Evolutionary conservation across 1,140 invertebrate species (phyloP).

Genomic region (Bombyx mandarina): DNA sequence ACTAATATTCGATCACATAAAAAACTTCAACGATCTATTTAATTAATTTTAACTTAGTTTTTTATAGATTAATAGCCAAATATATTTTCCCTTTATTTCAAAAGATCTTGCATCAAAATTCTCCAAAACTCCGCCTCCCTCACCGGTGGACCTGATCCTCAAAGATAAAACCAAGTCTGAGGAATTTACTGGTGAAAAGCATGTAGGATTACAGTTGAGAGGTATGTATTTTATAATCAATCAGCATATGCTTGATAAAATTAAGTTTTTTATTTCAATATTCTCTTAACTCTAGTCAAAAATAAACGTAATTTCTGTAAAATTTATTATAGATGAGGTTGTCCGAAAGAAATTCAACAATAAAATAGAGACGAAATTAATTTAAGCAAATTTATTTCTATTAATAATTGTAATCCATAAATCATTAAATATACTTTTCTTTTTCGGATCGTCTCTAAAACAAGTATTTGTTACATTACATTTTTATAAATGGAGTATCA

Average conservation of each 20-base stretch:
- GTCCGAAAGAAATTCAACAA: too few species aligned
- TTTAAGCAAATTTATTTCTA: too few species aligned
- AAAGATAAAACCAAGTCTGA: slow-evolving; percentile 48
- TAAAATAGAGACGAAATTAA: too few species aligned
- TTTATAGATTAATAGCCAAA: not conserved
- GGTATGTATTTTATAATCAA: slow-evolving; percentile 26
- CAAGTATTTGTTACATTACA: not conserved
- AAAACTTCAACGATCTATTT: too few species aligned
- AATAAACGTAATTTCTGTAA: not conserved
- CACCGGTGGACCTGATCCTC: slow-evolving; percentile 63
- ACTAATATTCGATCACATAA: too few species aligned
- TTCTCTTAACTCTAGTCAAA: too few species aligned
- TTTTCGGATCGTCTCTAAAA: too few species aligned
- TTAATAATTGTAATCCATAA: too few species aligned
- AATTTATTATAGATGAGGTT: too few species aligned
- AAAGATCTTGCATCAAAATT: slow-evolving; percentile 52
- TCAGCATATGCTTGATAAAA: slow-evolving; percentile 2
- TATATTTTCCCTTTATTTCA: slow-evolving; percentile 1
- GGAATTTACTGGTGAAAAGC: slow-evolving; percentile 39
- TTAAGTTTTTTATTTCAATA: not conserved
- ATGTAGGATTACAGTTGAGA: slow-evolving; percentile 57
- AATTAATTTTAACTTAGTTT: too few species aligned
- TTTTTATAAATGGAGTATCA: not conserved
- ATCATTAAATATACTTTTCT: too few species aligned
- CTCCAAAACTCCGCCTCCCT: slow-evolving; percentile 67